Conservation (phyloP, 2,797 vertebrate genomes). For the Fundulus diaphanus region DNA sequence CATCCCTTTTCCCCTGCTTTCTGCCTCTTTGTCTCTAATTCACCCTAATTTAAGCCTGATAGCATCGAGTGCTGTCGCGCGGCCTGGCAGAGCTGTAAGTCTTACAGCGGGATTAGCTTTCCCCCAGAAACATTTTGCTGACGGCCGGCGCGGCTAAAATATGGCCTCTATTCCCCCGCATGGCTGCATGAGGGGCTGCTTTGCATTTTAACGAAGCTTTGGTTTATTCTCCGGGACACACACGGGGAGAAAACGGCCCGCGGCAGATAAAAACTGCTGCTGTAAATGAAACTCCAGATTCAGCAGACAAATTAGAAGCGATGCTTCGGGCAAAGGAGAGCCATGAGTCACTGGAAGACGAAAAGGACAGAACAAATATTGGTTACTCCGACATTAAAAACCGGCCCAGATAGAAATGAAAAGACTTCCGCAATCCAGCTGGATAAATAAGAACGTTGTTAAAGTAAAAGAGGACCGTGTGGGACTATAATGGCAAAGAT, state of each 20-base stretch:
- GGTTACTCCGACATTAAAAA: constrained; percentile 53
- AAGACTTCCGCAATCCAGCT: constrained; percentile 29
- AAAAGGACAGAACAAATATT: constrained; percentile 65
- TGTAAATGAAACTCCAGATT: constrained; percentile 62
- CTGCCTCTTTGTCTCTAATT: constrained; percentile 81
- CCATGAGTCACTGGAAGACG: constrained; percentile 68
- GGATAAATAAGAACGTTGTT: constrained; percentile 57
- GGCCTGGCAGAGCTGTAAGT: constrained; percentile 80
- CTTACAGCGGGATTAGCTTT: constrained; percentile 78
- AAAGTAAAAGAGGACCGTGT: constrained; percentile 46
- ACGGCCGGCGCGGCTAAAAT: constrained; percentile 76
- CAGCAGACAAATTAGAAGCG: constrained; percentile 71
- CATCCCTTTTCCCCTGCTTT: constrained; percentile 78
- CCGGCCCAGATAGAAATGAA: constrained; percentile 39
- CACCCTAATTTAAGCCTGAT: constrained; percentile 86
- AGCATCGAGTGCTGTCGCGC: constrained; percentile 79
- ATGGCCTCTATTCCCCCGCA: constrained; percentile 71
- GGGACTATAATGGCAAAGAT: constrained; percentile 52
- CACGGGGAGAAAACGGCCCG: constrained; percentile 48
- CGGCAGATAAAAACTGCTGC: constrained; percentile 67
- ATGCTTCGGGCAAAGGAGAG: constrained; percentile 51
- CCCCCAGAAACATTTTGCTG: constrained; percentile 79
- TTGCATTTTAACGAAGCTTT: constrained; percentile 82
- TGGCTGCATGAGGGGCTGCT: constrained; percentile 60
- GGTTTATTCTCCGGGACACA: constrained; percentile 66